phyloP scores from a whole-genome alignment of 2,797 vertebrate genomes.

The Sylvilagus floridanus region DNA sequence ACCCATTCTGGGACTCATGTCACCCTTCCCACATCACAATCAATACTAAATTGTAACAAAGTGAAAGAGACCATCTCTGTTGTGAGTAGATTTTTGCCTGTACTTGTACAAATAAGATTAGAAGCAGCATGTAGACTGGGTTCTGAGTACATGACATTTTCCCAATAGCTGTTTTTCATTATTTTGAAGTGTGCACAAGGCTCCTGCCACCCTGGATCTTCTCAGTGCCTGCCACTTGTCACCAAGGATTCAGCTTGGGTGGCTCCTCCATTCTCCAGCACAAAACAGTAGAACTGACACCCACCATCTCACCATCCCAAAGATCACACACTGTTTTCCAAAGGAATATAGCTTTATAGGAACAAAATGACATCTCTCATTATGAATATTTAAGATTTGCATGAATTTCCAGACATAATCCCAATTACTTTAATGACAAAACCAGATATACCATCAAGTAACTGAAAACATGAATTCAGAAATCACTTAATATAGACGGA shows the following conservation, averaged over 20 bases:
- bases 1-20: conserved; percentile 67
- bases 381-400: not conserved
- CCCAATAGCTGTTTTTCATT: conserved; percentile 81
- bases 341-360: conserved; percentile 3
- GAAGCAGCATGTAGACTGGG: conserved; percentile 74
- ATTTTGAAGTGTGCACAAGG: conserved; percentile 78
- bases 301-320: not conserved
- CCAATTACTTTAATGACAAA: not conserved
- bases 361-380: not conserved
- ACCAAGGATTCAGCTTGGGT: conserved; percentile 62
- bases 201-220: conserved; percentile 65
- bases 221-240: conserved; percentile 43
- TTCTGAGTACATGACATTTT: conserved; percentile 80
- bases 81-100: conserved; percentile 78
- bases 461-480: conserved; percentile 42
- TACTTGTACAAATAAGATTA: conserved; percentile 83
- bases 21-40: conserved; percentile 60
- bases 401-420: conserved; percentile 8
- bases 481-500: not conserved
- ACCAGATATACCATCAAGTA: not conserved
- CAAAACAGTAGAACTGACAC: conserved; percentile 1
- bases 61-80: conserved; percentile 59
- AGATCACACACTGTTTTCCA: not conserved
- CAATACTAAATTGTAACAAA: conserved; percentile 79
- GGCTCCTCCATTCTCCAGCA: conserved; percentile 5